These are phyloP conservation scores for Plectrocnemia conspersa DNA, from an alignment of 1,140 invertebrate genomes.

Conservation along the genomic window DNA sequence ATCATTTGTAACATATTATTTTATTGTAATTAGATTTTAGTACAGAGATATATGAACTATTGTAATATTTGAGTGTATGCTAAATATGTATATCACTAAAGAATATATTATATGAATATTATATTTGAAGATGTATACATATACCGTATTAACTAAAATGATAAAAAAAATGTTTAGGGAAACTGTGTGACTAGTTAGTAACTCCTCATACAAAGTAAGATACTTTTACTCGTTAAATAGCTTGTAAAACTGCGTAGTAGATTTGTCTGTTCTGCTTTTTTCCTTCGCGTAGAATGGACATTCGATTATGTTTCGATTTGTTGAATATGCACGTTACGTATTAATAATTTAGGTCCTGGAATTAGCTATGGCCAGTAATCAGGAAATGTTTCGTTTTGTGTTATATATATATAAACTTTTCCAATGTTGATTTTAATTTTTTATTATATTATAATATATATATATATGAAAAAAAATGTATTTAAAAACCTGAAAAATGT, in stretches of 20 bases:
- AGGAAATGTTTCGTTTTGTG: not conserved
- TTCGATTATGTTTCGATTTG: too few species aligned
- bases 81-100: slow-evolving; percentile 8
- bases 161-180: slow-evolving; percentile 25
- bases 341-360: not conserved
- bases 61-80: slow-evolving; percentile 21
- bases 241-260: slow-evolving; percentile 3
- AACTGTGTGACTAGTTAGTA: slow-evolving; percentile 29
- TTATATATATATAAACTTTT: not conserved
- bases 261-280: not conserved
- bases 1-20: slow-evolving; percentile 36
- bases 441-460: not conserved
- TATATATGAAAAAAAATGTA: slow-evolving; percentile 1
- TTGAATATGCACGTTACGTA: not conserved
- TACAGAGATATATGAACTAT: slow-evolving; percentile 34
- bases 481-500: slow-evolving; percentile 1
- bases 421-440: not conserved
- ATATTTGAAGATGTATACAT: slow-evolving; percentile 34
- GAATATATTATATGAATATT: slow-evolving; percentile 24
- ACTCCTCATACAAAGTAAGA: slow-evolving; percentile 13
- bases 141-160: slow-evolving; percentile 31
- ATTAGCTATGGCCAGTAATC: not conserved
- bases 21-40: slow-evolving; percentile 33
- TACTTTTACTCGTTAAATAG: not conserved
- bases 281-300: too few species aligned